phyloP scores from a whole-genome alignment of 2,797 vertebrate genomes.

The Malurus splendens region DNA sequence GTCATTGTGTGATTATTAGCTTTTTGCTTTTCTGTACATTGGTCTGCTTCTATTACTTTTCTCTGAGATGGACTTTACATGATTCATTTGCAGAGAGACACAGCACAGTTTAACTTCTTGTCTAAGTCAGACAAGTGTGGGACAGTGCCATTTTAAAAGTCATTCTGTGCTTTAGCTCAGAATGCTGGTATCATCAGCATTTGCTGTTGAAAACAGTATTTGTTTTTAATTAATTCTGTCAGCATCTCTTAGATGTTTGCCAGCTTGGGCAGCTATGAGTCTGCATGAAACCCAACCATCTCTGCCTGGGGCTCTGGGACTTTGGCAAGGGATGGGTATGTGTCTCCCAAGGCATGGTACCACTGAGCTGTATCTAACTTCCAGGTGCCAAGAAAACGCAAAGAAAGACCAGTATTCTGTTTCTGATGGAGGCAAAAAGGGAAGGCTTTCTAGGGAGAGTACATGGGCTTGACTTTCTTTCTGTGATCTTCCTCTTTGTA shows the following conservation, averaged over 20 bases:
- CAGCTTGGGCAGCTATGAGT: not conserved
- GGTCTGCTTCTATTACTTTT: not conserved
- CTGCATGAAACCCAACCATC: not conserved
- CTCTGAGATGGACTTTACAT: not conserved
- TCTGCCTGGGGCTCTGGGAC: not conserved
- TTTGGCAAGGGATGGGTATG: not conserved
- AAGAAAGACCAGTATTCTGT: not conserved
- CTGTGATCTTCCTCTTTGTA: not conserved
- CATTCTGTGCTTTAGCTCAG: not conserved
- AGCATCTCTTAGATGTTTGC: not conserved
- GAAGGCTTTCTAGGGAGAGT: not conserved
- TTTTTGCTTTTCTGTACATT: not conserved
- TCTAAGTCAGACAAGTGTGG: not conserved
- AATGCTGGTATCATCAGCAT: not conserved
- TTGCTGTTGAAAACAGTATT: not conserved
- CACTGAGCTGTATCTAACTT: not conserved
- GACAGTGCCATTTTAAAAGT: not conserved
- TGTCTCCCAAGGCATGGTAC: not conserved
- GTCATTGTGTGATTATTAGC: not conserved
- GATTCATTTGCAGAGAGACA: not conserved
- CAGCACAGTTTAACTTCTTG: not conserved
- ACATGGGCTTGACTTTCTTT: not conserved
- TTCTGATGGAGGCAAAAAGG: not conserved
- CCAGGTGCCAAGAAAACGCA: not conserved
- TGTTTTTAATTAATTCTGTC: conserved; percentile 3